Evolutionary conservation across 2,888 invertebrate species (phyloP), one percentile per base, ranked within the genome.

Genomic region (Cinara cedri): DNA sequence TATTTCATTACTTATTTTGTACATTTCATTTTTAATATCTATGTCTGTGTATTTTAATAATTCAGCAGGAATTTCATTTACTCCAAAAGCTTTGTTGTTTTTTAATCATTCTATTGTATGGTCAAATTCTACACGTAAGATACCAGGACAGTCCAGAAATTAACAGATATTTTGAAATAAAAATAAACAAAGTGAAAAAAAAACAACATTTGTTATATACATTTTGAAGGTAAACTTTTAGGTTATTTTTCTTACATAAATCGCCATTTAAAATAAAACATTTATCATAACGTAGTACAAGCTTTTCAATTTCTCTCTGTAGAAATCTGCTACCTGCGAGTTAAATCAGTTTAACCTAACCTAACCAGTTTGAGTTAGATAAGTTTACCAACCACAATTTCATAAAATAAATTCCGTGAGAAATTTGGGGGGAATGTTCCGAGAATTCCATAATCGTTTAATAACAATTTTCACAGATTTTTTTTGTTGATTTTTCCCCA

Each of bases 1-100:
- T 6, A 55, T 55, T 21, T 55, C 55, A 55, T 55, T 55, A 55
- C 55, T 21, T 19, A 55, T 55, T 55, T 55, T 55, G 19, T 55
- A 55, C 19, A 55, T 21, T 21, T 55, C 55, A 11, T 55, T 19
- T 21, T 19, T 55, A 19, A 55, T 8, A 21, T 55, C 21, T 55
- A 21, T 19, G 9, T 55, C 19, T 6, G 55, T 55, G 55, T 21
- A 55, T 21, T 55, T 55, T 21, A 55, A 1, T 21, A 55, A 21
- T 13, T 55, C 55, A 19, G 21, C 55, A 21, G 55, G 55, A 9
- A 55, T 55, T 21, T 21, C 55, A 55, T 55, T 21, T 19, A 55
- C 21, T 8, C 55, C 21, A 55, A 21, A 55, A 19, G 21, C 55
- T 55, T 21, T 55, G 55, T 55, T 55, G 11, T 55, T 55, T 55